Evolutionary conservation across 2,797 vertebrate species (phyloP).

Genomic region (Pelochelys cantorii): DNA sequence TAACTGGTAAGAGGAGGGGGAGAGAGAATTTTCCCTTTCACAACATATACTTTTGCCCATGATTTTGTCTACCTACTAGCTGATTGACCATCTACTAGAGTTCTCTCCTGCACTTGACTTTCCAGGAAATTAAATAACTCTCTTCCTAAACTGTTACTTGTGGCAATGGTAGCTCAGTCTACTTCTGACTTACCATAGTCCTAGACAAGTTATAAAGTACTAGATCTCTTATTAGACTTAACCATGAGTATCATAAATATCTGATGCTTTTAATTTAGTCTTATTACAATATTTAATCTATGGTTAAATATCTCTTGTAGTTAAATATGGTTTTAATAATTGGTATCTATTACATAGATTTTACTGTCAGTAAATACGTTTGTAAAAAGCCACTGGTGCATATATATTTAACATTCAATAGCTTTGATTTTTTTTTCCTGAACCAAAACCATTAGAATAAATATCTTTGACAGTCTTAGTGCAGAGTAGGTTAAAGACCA

Average conservation of each 20-base stretch:
- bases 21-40: neutral
- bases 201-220: conserved; percentile 37
- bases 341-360: conserved; percentile 43
- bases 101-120: conserved; percentile 14
- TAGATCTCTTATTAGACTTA: conserved; percentile 43
- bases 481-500: conserved; percentile 45
- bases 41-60: neutral
- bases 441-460: conserved; percentile 34
- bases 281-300: conserved; percentile 73
- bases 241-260: conserved; percentile 69
- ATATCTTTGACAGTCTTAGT: conserved; percentile 11
- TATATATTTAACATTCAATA: conserved; percentile 41
- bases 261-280: conserved; percentile 69
- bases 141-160: conserved; percentile 14
- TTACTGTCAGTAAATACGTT: conserved; percentile 57
- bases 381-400: neutral
- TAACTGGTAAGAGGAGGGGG: neutral
- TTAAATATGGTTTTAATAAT: conserved; percentile 13
- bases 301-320: conserved; percentile 42
- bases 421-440: conserved; percentile 24
- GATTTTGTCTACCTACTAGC: neutral
- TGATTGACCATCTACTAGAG: conserved; percentile 9
- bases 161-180: conserved; percentile 13
- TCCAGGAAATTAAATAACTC: conserved; percentile 49
- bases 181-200: conserved; percentile 34